Conservation (phyloP, 2,888 invertebrate species). For the Empis stercorea region DNA sequence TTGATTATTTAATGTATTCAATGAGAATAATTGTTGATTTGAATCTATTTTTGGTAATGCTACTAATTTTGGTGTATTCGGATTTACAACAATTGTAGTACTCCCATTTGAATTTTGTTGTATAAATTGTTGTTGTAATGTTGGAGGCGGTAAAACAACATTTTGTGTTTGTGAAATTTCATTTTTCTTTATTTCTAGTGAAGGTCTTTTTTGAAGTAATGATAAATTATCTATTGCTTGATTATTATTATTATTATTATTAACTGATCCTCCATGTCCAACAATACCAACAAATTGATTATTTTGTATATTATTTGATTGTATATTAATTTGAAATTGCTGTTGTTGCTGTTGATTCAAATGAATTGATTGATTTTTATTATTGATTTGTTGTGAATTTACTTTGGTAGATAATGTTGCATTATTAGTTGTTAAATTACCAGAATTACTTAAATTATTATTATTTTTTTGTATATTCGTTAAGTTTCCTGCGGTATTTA, state of each 20-base stretch:
- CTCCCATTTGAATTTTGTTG: neutral
- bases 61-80: constrained; percentile 23
- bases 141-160: constrained; percentile 3
- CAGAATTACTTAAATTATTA: constrained; percentile 1
- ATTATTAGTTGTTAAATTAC: constrained; percentile 14
- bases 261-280: no score
- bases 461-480: no score
- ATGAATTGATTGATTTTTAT: neutral
- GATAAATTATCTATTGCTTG: neutral
- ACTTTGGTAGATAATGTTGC: constrained; percentile 11
- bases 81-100: constrained; percentile 7
- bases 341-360: constrained; percentile 5
- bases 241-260: neutral
- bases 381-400: constrained; percentile 5
- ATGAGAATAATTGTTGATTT: constrained; percentile 34
- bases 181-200: neutral
- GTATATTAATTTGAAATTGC: neutral
- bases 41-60: constrained; percentile 33
- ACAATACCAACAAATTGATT: neutral
- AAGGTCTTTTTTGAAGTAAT: constrained; percentile 1
- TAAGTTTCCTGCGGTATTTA: neutral
- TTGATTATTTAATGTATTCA: constrained; percentile 35
- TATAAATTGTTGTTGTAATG: constrained; percentile 2
- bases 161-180: constrained; percentile 7
- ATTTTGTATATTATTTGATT: neutral